These are phyloP conservation scores for Halotydeus destructor DNA, from an alignment of 1,140 invertebrate species.

Conservation along the genomic window DNA sequence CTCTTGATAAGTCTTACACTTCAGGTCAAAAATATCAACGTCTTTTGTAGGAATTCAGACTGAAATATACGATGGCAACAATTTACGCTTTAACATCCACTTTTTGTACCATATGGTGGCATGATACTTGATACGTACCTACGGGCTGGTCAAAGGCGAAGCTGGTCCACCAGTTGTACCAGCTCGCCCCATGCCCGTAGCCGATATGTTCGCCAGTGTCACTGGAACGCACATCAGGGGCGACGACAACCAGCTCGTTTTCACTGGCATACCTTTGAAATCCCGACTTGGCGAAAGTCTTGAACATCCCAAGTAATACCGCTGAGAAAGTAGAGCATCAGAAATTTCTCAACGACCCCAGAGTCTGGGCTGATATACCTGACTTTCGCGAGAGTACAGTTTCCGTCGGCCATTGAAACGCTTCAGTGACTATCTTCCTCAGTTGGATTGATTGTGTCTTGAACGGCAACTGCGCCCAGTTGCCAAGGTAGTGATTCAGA, in stretches of 20 bases:
- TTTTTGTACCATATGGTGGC: slow-evolving; percentile 97
- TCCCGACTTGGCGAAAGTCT: slow-evolving; percentile 2
- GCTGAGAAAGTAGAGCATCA: too few species aligned
- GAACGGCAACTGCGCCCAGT: too few species aligned
- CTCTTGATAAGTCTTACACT: too few species aligned
- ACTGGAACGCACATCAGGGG: slow-evolving; percentile 81
- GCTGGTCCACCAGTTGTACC: slow-evolving; percentile 10
- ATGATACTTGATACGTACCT: slow-evolving; percentile 16
- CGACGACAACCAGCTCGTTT: slow-evolving; percentile 58
- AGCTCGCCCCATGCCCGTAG: slow-evolving; percentile 68
- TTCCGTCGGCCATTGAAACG: too few species aligned
- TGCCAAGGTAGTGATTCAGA: too few species aligned
- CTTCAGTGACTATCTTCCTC: too few species aligned
- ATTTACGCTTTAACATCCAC: slow-evolving; percentile 69
- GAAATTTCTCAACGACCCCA: too few species aligned
- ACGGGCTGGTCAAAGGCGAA: slow-evolving; percentile 9
- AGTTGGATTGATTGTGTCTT: too few species aligned
- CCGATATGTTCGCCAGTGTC: slow-evolving; percentile 74
- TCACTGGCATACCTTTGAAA: slow-evolving; percentile 66
- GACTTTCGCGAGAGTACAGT: too few species aligned
- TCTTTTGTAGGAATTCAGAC: slow-evolving; percentile 95
- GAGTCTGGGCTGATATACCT: too few species aligned
- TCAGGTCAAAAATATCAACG: slow-evolving; percentile 59
- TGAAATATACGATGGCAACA: slow-evolving; percentile 64
- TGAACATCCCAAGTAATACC: too few species aligned